These are phyloP conservation scores for Oligia fasciuncula DNA, from an alignment of 2,888 invertebrate species.

Conservation along the genomic window DNA sequence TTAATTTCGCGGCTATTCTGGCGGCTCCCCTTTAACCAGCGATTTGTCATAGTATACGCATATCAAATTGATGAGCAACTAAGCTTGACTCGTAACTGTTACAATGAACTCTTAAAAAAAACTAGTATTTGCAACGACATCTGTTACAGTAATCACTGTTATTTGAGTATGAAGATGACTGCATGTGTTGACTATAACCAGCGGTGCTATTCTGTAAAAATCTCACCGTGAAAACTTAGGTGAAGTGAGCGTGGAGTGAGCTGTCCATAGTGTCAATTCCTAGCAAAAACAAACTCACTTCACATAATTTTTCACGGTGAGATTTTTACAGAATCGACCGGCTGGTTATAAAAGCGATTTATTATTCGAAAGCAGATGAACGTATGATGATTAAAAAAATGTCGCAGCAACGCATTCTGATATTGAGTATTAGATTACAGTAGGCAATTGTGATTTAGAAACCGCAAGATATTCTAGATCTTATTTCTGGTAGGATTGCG, in stretches of 20 bases:
- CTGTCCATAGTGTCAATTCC: no score
- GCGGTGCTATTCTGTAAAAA: neutral
- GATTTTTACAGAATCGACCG: no score
- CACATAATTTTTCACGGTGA: no score
- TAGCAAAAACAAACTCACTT: no score
- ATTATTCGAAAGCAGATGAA: constrained; percentile 58
- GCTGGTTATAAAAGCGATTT: constrained; percentile 50
- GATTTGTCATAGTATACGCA: constrained; percentile 72
- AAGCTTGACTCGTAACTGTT: constrained; percentile 67
- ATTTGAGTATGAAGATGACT: constrained; percentile 44
- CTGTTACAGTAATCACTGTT: constrained; percentile 44
- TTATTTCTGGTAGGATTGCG: neutral
- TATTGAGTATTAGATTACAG: constrained; percentile 43
- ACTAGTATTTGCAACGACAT: constrained; percentile 56
- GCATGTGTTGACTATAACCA: constrained; percentile 27
- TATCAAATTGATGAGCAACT: constrained; percentile 74
- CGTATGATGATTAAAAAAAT: constrained; percentile 41
- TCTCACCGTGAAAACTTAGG: no score
- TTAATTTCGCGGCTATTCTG: neutral
- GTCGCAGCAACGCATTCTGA: constrained; percentile 18
- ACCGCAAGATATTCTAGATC: constrained; percentile 21
- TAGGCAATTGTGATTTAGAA: constrained; percentile 29
- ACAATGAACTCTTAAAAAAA: constrained; percentile 67
- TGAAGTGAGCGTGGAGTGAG: no score
- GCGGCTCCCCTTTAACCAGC: constrained; percentile 41